Evolutionary conservation across 2,888 invertebrate species (phyloP), one percentile per base, ranked within the genome.

Genomic region (Orthosia gracilis): DNA sequence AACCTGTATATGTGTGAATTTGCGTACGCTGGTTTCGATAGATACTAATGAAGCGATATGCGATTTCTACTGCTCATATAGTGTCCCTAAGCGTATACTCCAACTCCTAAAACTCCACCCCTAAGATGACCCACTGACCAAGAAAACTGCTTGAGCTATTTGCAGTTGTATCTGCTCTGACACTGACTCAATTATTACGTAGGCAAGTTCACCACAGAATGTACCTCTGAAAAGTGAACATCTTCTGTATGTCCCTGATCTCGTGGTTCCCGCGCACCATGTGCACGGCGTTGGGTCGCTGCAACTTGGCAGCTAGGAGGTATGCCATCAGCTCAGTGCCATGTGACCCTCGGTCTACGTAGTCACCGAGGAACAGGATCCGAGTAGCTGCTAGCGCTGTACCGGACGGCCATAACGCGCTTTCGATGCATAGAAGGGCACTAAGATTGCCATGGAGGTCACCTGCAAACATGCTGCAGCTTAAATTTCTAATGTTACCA

Each of bases 241-340:
- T 97, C 92, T 97, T 97, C 93, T 98, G 98, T 64, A 98, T 97
- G 79, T 97, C 97, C 73, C 98, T 93, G n/a, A 97, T 97, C 94
- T 98, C 98, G 91, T 98, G 98, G 91, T 98, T 98, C 0, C 98
- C 98, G 65, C 98, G 94, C 23, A 98, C 88, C 75, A 98, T 90
- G 83, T 95, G 95, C 73, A 98, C 96, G 76, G 97, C 97, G 26
- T 93, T 90, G 0, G 98, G 98, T 0, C 97, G 96, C 88, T 97
- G 97, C 63, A 98, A 89, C 92, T 98, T 98, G 86, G 97, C 97
- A 3, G 98, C 97, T 82, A 98, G 96, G 68, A 98, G 92, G 88
- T 98, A 98, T 0, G 97, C 96, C 80, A 98, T 94, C 3, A 98
- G 97, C 94, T 98, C 98, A 0, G 97, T 88, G 76, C 98, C 97